These are phyloP conservation scores for Aurelia aurita complex sp. Pacific DNA, from an alignment of 30 jellyfish, hydroid and myxozoan species.

Conservation along the genomic window DNA sequence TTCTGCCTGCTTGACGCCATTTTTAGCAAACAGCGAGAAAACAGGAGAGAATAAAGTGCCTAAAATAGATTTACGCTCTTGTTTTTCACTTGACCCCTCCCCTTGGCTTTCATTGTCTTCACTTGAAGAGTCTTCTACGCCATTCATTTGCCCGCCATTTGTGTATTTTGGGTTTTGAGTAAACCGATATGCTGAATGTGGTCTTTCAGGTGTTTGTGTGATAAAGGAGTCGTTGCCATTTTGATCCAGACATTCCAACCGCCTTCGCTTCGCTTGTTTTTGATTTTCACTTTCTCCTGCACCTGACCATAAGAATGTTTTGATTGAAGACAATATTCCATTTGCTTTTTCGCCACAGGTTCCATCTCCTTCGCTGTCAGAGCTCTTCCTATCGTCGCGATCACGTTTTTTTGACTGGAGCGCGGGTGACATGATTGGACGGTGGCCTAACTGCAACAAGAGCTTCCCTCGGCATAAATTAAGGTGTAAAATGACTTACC, in stretches of 20 bases:
- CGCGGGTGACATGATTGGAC: constrained; percentile 72
- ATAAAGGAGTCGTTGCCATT: constrained; percentile 73
- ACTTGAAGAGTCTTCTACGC: background rate
- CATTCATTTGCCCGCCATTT: constrained; percentile 28
- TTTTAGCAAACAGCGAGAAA: constrained; percentile 79
- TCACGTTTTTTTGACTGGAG: constrained; percentile 70
- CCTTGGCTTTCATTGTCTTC: constrained; percentile 15
- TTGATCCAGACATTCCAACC: constrained; percentile 64
- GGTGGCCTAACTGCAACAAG: constrained; percentile 33
- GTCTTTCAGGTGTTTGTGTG: constrained; percentile 62
- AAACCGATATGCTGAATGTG: constrained; percentile 28
- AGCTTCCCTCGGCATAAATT: constrained; percentile 42
- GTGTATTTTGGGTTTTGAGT: background rate
- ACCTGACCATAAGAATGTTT: constrained; percentile 76
- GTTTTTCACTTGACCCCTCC: constrained; percentile 29
- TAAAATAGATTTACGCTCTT: constrained; percentile 70
- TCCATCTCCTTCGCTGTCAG: constrained; percentile 36
- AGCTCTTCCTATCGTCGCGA: constrained; percentile 56
- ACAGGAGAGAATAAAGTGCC: constrained; percentile 98
- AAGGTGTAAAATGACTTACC: background rate
- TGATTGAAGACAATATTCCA: constrained; percentile 76
- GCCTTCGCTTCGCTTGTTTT: constrained; percentile 49
- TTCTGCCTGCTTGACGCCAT: constrained; percentile 57
- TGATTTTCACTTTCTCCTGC: constrained; percentile 53
- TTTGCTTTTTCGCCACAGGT: constrained; percentile 48